Percentiles rank a stretch among this genome's conserved stretches.
Conservation (phyloP, 2,113 vertebrate species). For the Pitta sordida region DNA sequence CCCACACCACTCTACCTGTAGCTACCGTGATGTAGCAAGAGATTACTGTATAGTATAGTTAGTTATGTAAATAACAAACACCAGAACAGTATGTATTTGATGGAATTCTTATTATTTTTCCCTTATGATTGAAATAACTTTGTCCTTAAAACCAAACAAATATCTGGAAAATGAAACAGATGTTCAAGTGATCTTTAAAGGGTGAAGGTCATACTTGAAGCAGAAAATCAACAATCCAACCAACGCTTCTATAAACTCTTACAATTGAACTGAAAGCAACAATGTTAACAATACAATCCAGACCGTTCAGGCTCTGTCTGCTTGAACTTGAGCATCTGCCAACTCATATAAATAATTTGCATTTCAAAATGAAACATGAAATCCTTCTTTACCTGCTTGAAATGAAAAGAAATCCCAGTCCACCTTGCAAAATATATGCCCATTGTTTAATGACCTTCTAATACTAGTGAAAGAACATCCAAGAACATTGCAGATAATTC, state of each 20-base stretch:
- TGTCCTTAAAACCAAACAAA: not conserved
- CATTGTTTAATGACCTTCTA: conserved; percentile 55
- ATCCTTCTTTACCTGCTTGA: conserved; percentile 34
- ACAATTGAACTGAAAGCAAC: not conserved
- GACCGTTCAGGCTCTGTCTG: not conserved
- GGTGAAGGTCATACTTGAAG: not conserved
- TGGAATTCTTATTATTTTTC: not conserved
- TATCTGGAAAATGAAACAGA: not conserved
- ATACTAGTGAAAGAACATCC: conserved; percentile 25
- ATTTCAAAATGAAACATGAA: conserved; percentile 39
- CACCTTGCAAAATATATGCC: not conserved
- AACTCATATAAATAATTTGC: conserved; percentile 2
- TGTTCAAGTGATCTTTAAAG: not conserved
- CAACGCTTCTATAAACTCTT: not conserved
- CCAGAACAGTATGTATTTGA: conserved; percentile 31
- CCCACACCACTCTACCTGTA: too few relatives aligned
- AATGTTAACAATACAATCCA: not conserved
- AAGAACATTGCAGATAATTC: conserved; percentile 42
- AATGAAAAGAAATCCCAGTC: conserved; percentile 4
- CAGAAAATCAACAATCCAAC: not conserved
- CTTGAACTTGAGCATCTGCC: not conserved
- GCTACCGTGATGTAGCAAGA: too few relatives aligned
- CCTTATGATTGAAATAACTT: not conserved
- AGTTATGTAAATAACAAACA: conserved; percentile 12
- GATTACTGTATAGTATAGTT: not conserved